Evolutionary conservation across 2,113 vertebrate genomes (phyloP), one percentile per base, ranked within the genome.

Genomic region (Cryptomyrus ogoouensis): DNA sequence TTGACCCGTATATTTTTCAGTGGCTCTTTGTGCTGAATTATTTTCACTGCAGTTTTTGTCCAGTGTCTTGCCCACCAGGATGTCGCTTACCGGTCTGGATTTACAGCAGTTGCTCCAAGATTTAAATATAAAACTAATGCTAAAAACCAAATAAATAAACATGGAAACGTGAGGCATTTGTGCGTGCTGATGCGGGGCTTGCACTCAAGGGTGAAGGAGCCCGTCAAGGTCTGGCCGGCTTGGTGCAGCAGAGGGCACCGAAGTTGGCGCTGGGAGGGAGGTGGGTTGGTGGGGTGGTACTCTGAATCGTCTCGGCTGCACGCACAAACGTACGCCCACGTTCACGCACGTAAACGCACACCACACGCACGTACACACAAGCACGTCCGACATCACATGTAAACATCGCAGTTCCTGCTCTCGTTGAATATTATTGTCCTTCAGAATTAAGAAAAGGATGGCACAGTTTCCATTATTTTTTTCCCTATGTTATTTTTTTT

Each of bases 321-420:
- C 85, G 50, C 85, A 87, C 85, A 53, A 53, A 53, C n/a, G 49
- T 31, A 53, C 47, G 47, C 85, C 9, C 85, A 87, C 50, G 50
- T 53, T 19, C 85, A 87, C 85, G 47, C 85, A 87, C n/a, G 47
- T 53, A 53, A 27, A 87, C 50, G 50, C 85, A 87, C 85, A 87
- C 85, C 87, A 88, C 87, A 58, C 56, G 87, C 39, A 88, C 87
- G 53, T 66, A 88, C 87, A 62, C 87, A 88, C 87, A 66, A 58
- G 87, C 87, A 88, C 56, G 58, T 87, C 87, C 52, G 53, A 88
- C 53, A 88, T 88, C 56, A 62, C 56, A 58, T 88, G 87, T 88
- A 88, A 88, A 88, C 87, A 88, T 44, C 50, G 85, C 50, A 87
- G 85, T 87, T 87, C 85, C 50, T 53, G 85, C 87, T 88, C 52